A percentile compares a stretch with the other conserved stretches of the same genome.
These are phyloP conservation scores for Drosophila mulleri DNA, from an alignment of 2,888 invertebrate species.

Conservation along the genomic window DNA sequence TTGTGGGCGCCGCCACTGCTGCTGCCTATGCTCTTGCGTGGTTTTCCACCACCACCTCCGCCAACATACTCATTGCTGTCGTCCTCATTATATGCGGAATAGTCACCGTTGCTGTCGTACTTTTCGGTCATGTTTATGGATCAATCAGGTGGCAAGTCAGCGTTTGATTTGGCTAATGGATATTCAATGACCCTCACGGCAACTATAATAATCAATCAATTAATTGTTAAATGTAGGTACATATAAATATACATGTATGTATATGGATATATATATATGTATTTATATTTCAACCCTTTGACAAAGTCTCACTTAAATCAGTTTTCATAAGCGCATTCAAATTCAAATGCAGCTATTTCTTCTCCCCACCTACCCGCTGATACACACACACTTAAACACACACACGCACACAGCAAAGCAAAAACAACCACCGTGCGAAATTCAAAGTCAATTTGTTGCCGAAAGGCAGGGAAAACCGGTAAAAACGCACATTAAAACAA, in stretches of 20 bases:
- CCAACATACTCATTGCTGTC: slow-evolving; percentile 82
- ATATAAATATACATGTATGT: not conserved
- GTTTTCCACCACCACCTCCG: slow-evolving; percentile 44
- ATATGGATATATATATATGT: not conserved
- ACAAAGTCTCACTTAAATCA: slow-evolving; percentile 31
- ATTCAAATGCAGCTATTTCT: slow-evolving; percentile 40
- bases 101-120: slow-evolving; percentile 85
- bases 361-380: slow-evolving; percentile 15
- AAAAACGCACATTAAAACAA: slow-evolving; percentile 33
- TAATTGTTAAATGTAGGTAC: not conserved
- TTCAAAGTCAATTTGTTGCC: slow-evolving; percentile 64
- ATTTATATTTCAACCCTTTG: slow-evolving; percentile 19
- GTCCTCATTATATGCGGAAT: slow-evolving; percentile 83
- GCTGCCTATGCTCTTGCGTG: slow-evolving; percentile 71
- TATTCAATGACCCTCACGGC: slow-evolving; percentile 15
- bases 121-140: slow-evolving; percentile 83
- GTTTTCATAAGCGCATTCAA: slow-evolving; percentile 39
- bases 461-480: slow-evolving; percentile 38
- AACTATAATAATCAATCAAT: slow-evolving; percentile 47
- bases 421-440: slow-evolving; percentile 70
- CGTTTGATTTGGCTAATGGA: slow-evolving; percentile 34
- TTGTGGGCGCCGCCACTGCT: slow-evolving; percentile 71
- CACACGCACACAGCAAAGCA: slow-evolving; percentile 11
- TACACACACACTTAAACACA: slow-evolving; percentile 13
- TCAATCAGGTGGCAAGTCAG: slow-evolving; percentile 33